phyloP scores from a whole-genome alignment of 1,140 invertebrate species.

The Hyposmocoma kahamanoa region DNA sequence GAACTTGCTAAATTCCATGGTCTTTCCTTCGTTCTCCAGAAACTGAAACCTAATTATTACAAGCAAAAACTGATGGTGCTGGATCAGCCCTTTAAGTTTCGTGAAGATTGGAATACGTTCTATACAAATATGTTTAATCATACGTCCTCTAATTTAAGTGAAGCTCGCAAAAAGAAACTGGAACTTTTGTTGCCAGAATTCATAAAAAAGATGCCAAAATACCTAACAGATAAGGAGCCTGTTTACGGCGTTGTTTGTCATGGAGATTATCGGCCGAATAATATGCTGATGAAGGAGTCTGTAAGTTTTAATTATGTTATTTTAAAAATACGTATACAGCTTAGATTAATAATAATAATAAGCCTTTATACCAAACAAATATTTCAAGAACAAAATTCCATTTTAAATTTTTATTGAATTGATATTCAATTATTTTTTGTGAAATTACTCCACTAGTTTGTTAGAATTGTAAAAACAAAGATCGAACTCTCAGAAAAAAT shows the following conservation, averaged over 20 bases:
- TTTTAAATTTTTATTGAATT: no score
- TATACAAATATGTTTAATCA: constrained; percentile 6
- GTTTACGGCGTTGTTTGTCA: constrained; percentile 21
- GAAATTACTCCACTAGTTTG: no score
- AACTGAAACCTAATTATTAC: not conserved
- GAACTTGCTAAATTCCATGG: not conserved
- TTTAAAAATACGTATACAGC: no score
- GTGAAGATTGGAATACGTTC: constrained; percentile 3
- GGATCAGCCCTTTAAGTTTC: not conserved
- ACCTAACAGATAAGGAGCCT: not conserved
- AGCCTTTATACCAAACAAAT: no score
- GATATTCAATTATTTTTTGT: no score
- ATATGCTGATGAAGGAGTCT: constrained; percentile 25
- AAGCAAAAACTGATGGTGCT: not conserved
- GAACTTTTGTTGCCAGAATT: not conserved
- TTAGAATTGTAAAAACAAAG: no score
- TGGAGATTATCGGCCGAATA: constrained; percentile 30
- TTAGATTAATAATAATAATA: no score
- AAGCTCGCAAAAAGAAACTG: constrained; percentile 7
- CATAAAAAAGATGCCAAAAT: not conserved
- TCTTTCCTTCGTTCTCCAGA: not conserved
- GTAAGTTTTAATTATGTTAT: no score
- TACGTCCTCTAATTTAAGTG: not conserved
- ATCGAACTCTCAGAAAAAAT: no score
- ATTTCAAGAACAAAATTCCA: no score